phyloP scores from a whole-genome alignment of 2,113 vertebrate genomes.

The Gambusia holbrooki region DNA sequence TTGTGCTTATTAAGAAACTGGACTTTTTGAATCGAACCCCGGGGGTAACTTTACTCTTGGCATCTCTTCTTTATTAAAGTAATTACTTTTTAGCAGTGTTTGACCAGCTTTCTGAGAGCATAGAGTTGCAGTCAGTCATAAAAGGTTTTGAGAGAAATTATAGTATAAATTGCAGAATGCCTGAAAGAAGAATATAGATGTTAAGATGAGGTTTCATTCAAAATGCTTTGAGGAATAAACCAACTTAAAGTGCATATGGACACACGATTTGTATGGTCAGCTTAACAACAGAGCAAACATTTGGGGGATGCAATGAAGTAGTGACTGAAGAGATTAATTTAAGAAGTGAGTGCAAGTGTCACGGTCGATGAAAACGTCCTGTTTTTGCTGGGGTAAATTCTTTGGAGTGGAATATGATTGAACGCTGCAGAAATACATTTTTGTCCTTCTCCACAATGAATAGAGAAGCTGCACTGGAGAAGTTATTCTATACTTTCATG shows the following conservation, averaged over 20 bases:
- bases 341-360: not conserved
- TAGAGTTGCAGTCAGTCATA: constrained; percentile 34
- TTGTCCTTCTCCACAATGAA: not conserved
- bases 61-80: constrained; percentile 48
- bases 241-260: too few relatives aligned
- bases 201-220: constrained; percentile 39
- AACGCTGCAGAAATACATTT: not conserved
- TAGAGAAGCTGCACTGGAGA: not conserved
- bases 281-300: not conserved
- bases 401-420: not conserved
- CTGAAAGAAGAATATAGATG: constrained; percentile 54
- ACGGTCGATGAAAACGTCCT: not conserved
- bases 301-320: not conserved
- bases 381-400: too few relatives aligned
- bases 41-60: constrained; percentile 42
- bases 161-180: constrained; percentile 40
- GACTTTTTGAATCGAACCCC: constrained; percentile 60
- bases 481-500: not conserved
- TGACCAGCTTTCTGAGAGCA: constrained; percentile 44
- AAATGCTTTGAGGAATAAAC: not conserved
- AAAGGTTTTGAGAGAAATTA: constrained; percentile 26
- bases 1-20: constrained; percentile 70
- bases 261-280: not conserved
- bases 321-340: not conserved
- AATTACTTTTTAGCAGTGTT: constrained; percentile 34